A percentile compares a stretch with the other conserved stretches of the same genome.
Evolutionary conservation across 30 jellyfish, hydroid and myxozoan genomes (phyloP).

Genomic region (Pelagia noctiluca): DNA sequence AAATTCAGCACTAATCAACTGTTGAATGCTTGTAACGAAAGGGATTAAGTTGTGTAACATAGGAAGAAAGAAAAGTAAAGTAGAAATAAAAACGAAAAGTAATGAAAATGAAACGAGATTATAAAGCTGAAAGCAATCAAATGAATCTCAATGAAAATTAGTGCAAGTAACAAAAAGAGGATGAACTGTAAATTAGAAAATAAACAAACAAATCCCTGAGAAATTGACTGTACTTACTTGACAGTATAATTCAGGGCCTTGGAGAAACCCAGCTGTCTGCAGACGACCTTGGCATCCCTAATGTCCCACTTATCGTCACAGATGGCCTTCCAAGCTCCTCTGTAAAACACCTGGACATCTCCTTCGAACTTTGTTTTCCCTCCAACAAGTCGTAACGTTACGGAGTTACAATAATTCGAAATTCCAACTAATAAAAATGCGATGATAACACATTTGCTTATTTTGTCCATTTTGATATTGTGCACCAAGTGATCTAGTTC

Average conservation of each 20-base stretch:
- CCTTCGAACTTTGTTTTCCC: slow-evolving; percentile 79
- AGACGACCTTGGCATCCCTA: slow-evolving; percentile 94
- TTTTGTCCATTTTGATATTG: background rate
- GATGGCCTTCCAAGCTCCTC: slow-evolving; percentile 82
- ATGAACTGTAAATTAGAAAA: background rate
- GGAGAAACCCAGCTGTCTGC: slow-evolving; percentile 90
- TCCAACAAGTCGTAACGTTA: slow-evolving; percentile 73
- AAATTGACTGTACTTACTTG: slow-evolving; percentile 46
- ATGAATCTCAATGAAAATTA: no score
- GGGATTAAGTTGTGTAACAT: no score
- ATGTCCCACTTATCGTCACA: slow-evolving; percentile 94
- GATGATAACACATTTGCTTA: background rate
- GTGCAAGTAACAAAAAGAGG: background rate
- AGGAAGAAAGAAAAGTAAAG: no score
- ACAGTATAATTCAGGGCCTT: slow-evolving; percentile 67
- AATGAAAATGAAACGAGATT: no score
- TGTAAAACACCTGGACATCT: slow-evolving; percentile 72
- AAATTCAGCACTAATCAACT: no score
- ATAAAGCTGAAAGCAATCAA: no score
- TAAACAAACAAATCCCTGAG: background rate
- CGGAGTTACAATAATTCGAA: background rate
- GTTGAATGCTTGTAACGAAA: no score
- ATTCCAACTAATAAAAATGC: background rate
- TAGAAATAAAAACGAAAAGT: no score
- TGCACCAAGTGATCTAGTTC: no score